Percentiles rank a stretch among this genome's conserved stretches.
These are phyloP conservation scores for Paedocypris sp. DNA, from an alignment of 2,113 vertebrate genomes.

Conservation along the genomic window DNA sequence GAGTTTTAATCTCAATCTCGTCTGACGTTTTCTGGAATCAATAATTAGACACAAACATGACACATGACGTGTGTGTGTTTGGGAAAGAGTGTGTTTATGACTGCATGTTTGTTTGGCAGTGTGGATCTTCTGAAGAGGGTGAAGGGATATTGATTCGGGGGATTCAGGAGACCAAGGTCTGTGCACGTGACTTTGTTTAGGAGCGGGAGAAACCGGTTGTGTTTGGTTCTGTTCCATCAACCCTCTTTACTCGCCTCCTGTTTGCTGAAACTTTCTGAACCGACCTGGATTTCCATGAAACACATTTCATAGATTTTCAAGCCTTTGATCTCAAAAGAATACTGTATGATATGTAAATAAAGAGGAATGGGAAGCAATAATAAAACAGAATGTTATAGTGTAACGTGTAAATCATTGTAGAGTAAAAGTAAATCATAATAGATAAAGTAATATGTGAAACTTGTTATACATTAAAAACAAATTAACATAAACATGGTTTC, in stretches of 20 bases:
- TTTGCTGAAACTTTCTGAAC: conserved; percentile 1
- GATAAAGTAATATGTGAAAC: too few relatives aligned
- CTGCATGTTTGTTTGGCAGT: conserved; percentile 2
- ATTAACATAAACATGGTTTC: too few relatives aligned
- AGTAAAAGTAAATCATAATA: too few relatives aligned
- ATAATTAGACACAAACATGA: too few relatives aligned
- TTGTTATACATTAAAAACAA: too few relatives aligned
- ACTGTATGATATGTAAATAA: neutral
- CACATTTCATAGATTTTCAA: neutral
- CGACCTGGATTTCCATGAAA: neutral
- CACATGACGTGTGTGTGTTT: neutral
- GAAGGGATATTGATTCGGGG: neutral
- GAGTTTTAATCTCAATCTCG: too few relatives aligned
- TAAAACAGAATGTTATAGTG: too few relatives aligned
- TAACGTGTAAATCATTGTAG: too few relatives aligned
- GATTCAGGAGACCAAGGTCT: conserved; percentile 14
- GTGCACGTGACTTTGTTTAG: neutral
- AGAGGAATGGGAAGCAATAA: neutral
- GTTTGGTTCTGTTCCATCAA: neutral
- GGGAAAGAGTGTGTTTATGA: neutral
- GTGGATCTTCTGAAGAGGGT: conserved; percentile 5
- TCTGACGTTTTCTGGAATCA: too few relatives aligned
- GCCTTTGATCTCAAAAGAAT: neutral
- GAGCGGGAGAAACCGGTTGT: neutral
- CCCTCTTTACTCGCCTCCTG: neutral